Percentiles rank a stretch among this genome's conserved stretches.
Evolutionary conservation across 2,797 vertebrate species (phyloP).

Genomic region (Heterohyrax brucei): DNA sequence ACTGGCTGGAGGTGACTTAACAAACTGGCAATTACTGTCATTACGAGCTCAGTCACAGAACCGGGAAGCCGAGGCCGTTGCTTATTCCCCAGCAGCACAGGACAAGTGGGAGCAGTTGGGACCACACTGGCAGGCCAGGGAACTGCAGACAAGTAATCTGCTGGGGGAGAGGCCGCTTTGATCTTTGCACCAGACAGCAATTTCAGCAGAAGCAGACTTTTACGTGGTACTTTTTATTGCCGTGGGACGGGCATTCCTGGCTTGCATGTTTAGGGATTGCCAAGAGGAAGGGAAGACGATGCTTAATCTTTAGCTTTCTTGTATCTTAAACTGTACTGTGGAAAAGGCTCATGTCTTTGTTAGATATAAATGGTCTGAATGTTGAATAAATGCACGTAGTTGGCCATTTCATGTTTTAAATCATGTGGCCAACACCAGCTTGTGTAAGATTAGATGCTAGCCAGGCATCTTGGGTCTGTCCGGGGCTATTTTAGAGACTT

Average conservation of each 20-base stretch:
- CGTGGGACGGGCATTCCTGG: background rate
- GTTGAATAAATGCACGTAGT: background rate
- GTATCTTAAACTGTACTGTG: background rate
- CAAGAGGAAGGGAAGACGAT: constrained; percentile 2
- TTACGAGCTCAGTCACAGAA: background rate
- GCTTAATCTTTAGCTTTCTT: constrained; percentile 38
- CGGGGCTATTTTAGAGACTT: background rate
- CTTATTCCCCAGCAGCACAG: background rate
- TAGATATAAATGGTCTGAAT: constrained; percentile 50
- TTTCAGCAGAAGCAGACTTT: constrained; percentile 47
- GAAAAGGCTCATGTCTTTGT: background rate
- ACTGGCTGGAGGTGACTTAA: constrained; percentile 70
- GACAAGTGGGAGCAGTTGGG: background rate
- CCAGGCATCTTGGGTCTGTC: background rate
- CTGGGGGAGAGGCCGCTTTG: constrained; percentile 55
- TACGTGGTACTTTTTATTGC: background rate
- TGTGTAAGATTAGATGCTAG: background rate
- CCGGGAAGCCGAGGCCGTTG: background rate
- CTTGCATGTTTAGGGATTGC: background rate
- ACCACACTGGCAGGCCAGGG: constrained; percentile 50
- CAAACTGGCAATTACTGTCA: constrained; percentile 78
- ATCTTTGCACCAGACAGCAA: constrained; percentile 66
- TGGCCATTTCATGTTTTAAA: constrained; percentile 27
- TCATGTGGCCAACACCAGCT: constrained; percentile 1
- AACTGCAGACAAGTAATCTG: constrained; percentile 11